A percentile compares a stretch with the other conserved stretches of the same genome.
These are phyloP conservation scores for Polypterus senegalus DNA, from an alignment of 2,113 vertebrate genomes.

Conservation along the genomic window DNA sequence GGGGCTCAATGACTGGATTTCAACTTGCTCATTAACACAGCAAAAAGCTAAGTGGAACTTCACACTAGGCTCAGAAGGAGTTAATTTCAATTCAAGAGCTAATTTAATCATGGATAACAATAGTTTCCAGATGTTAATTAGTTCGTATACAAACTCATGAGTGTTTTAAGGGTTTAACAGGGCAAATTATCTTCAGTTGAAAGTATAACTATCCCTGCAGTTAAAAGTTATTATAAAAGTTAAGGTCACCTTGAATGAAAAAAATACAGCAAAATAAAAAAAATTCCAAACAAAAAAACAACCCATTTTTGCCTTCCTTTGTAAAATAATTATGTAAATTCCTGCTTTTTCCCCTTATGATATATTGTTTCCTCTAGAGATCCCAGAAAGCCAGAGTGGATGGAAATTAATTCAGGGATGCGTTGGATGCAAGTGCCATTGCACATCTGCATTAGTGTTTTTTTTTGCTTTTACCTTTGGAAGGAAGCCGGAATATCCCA, in stretches of 20 bases:
- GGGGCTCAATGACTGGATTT: too few species aligned
- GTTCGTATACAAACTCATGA: too few species aligned
- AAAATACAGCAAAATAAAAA: not conserved
- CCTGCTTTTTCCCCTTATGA: conserved; percentile 6
- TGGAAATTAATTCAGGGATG: conserved; percentile 67
- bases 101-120: too few species aligned
- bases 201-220: too few species aligned
- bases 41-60: too few species aligned
- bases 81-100: too few species aligned
- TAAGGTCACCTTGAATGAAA: conserved; percentile 2
- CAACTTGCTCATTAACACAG: too few species aligned
- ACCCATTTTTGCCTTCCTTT: not conserved
- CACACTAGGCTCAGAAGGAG: too few species aligned
- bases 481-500: conserved; percentile 40
- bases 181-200: too few species aligned
- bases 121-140: too few species aligned
- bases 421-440: conserved; percentile 52
- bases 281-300: not conserved
- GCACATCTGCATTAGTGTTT: conserved; percentile 68
- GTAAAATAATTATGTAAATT: conserved; percentile 7
- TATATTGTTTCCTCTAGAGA: conserved; percentile 47
- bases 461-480: conserved; percentile 27
- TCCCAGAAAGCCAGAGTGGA: conserved; percentile 53
- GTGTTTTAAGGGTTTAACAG: too few species aligned
- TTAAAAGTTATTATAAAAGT: too few species aligned